These are phyloP conservation scores for Thalassophryne amazonica DNA, from an alignment of 2,797 vertebrate species.

Conservation along the genomic window DNA sequence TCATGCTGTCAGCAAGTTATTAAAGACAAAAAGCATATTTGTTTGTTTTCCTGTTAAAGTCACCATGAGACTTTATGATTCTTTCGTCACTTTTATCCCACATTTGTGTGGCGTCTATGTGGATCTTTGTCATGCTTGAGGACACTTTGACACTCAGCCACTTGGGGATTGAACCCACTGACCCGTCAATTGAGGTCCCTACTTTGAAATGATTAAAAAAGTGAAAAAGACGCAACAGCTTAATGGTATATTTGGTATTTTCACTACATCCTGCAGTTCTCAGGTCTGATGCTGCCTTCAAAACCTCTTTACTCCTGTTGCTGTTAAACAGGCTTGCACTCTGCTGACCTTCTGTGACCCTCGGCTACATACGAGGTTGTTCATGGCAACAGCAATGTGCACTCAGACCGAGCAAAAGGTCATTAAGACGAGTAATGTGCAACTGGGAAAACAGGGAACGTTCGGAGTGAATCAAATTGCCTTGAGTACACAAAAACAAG, in stretches of 20 bases:
- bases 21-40: not conserved
- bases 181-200: not conserved
- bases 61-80: too few relatives aligned
- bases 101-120: too few relatives aligned
- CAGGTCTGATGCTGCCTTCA: slow-evolving; percentile 18
- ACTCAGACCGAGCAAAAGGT: slow-evolving; percentile 34
- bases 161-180: too few relatives aligned
- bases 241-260: too few relatives aligned
- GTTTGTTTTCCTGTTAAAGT: too few relatives aligned
- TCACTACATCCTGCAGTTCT: not conserved
- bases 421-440: slow-evolving; percentile 37
- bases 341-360: slow-evolving; percentile 59
- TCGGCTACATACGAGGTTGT: slow-evolving; percentile 44
- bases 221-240: not conserved
- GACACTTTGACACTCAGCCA: too few relatives aligned
- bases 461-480: not conserved
- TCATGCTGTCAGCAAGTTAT: too few relatives aligned
- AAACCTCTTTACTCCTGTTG: slow-evolving; percentile 28
- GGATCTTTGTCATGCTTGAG: too few relatives aligned
- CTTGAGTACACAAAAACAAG: slow-evolving; percentile 14
- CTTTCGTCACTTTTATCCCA: too few relatives aligned
- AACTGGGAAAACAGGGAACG: slow-evolving; percentile 17
- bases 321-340: slow-evolving; percentile 51
- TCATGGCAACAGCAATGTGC: slow-evolving; percentile 48
- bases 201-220: not conserved